Conservation (phyloP, 2,113 vertebrate species). For the Megaceryle maxima region DNA sequence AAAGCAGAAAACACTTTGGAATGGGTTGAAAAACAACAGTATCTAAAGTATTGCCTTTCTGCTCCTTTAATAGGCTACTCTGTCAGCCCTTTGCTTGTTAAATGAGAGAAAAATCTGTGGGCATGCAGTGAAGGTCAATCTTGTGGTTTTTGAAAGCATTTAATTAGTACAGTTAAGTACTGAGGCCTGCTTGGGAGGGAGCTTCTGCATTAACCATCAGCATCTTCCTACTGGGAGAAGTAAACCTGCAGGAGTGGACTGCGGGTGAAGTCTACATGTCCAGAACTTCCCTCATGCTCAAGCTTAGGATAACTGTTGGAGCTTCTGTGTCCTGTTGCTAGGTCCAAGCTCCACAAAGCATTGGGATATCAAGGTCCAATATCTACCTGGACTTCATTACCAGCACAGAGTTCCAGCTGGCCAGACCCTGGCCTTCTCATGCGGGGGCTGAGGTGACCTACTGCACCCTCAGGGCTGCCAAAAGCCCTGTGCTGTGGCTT, state of each 20-base stretch:
- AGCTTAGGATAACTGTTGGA: background rate
- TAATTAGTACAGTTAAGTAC: conserved; percentile 27
- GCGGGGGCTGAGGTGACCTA: background rate
- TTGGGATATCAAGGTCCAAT: background rate
- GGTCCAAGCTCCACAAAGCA: background rate
- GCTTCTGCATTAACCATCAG: background rate
- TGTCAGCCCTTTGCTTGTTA: conserved; percentile 38
- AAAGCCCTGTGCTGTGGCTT: background rate
- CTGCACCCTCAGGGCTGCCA: background rate
- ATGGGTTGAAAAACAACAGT: background rate
- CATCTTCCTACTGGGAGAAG: background rate
- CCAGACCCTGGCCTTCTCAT: background rate
- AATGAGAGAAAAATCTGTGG: conserved; percentile 50
- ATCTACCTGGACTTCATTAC: background rate
- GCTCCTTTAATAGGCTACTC: conserved; percentile 16
- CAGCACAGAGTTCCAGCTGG: background rate
- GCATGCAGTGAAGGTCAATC: conserved; percentile 58
- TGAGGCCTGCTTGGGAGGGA: background rate
- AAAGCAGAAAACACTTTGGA: background rate
- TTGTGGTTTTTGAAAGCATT: conserved; percentile 55
- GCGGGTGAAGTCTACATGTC: accelerated
- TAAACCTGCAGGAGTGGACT: background rate
- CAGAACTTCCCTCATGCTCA: background rate
- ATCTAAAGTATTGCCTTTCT: background rate
- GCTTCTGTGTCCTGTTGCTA: background rate